Evolutionary conservation across 2,113 vertebrate genomes (phyloP).

Genomic region (Delphinapterus leucas): DNA sequence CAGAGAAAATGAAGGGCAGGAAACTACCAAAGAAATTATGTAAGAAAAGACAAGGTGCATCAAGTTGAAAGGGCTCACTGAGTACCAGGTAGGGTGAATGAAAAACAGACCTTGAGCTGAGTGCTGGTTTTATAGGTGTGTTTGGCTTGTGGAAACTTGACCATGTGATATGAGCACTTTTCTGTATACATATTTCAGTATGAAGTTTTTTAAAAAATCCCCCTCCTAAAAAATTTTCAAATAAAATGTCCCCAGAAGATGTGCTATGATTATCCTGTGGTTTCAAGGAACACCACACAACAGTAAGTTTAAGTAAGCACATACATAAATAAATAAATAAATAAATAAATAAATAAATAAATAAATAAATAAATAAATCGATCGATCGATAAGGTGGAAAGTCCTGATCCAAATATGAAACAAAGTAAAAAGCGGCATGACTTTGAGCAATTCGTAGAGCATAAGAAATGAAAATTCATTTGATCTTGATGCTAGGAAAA

Average conservation of each 20-base stretch:
- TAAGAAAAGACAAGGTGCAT: not conserved
- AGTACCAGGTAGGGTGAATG: not conserved
- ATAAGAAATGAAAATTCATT: constrained; percentile 29
- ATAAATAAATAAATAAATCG: no score
- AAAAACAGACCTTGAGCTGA: constrained; percentile 32
- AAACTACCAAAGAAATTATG: constrained; percentile 26
- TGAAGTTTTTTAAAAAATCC: not conserved
- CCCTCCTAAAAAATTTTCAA: constrained; percentile 5
- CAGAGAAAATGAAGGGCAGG: constrained; percentile 9
- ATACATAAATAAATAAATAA: not conserved
- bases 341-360: no score
- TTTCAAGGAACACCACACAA: constrained; percentile 16
- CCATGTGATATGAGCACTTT: not conserved
- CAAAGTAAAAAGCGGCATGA: not conserved
- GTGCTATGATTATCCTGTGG: constrained; percentile 7
- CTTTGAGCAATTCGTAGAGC: not conserved
- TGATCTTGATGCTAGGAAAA: not conserved
- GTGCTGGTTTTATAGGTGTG: not conserved
- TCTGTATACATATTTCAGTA: constrained; percentile 4
- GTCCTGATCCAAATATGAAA: not conserved
- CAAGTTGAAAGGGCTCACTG: not conserved
- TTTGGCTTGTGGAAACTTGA: not conserved
- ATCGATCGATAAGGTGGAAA: not conserved
- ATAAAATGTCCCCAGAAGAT: constrained; percentile 29
- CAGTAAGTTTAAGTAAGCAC: not conserved